Percentiles rank a stretch among this genome's conserved stretches.
Evolutionary conservation across 1,140 invertebrate genomes (phyloP).

Genomic region (Aplysia californica): DNA sequence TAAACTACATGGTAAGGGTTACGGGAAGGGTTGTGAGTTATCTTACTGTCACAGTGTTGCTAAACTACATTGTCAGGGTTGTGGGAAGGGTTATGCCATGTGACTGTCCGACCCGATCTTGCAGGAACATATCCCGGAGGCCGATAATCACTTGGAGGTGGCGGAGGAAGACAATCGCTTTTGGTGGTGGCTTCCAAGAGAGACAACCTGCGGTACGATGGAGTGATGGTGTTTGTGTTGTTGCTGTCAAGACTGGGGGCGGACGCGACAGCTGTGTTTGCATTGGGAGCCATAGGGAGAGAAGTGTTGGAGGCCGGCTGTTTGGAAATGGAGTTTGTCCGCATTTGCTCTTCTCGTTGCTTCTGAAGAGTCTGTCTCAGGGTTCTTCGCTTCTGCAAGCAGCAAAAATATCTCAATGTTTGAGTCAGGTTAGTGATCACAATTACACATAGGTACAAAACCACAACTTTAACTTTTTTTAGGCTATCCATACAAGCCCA

Average conservation of each 20-base stretch:
- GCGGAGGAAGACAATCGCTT: constrained; percentile 28
- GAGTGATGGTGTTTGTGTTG: constrained; percentile 35
- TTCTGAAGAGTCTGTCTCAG: constrained; percentile 59
- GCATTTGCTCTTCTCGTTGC: constrained; percentile 47
- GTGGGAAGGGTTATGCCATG: constrained; percentile 40
- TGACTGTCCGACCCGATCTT: constrained; percentile 36
- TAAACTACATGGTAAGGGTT: neutral
- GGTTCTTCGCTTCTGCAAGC: constrained; percentile 60
- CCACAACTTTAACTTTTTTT: too few species aligned
- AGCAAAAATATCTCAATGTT: neutral
- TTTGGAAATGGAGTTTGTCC: constrained; percentile 34
- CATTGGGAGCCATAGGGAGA: neutral
- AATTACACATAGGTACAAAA: neutral
- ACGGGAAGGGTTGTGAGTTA: neutral
- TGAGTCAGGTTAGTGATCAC: neutral
- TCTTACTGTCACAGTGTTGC: too few species aligned
- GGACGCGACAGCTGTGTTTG: constrained; percentile 24
- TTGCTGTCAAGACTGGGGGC: constrained; percentile 19
- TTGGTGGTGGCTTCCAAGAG: constrained; percentile 45
- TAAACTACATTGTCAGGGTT: constrained; percentile 29
- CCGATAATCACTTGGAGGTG: constrained; percentile 12
- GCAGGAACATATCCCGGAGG: constrained; percentile 24
- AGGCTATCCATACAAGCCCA: too few species aligned
- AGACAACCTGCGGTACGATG: constrained; percentile 35
- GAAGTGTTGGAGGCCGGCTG: constrained; percentile 6